phyloP scores from a whole-genome alignment of 2,888 invertebrate genomes.

The Melanchra persicariae region DNA sequence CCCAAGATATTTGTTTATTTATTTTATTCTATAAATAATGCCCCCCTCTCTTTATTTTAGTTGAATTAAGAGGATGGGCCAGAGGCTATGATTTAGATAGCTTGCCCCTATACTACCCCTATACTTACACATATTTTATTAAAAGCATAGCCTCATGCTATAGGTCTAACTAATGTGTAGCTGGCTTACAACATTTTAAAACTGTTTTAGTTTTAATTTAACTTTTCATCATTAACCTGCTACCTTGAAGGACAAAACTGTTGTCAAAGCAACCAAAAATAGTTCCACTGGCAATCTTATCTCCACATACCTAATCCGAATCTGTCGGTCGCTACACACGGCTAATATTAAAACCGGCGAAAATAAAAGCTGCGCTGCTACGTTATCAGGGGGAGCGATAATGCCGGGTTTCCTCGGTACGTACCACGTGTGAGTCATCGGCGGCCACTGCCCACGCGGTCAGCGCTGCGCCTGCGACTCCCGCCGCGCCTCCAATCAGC shows the following conservation, averaged over 20 bases:
- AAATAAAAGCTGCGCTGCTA: constrained; percentile 30
- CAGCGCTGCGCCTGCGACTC: constrained; percentile 91
- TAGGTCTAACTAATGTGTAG: not conserved
- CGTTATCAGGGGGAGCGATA: constrained; percentile 48
- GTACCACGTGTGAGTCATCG: constrained; percentile 87
- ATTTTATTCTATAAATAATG: no score
- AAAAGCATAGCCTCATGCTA: no score
- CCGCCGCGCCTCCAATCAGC: constrained; percentile 91
- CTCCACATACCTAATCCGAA: constrained; percentile 26
- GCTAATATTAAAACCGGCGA: constrained; percentile 39
- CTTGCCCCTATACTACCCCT: not conserved
- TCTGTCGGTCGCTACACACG: constrained; percentile 4
- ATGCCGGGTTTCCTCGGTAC: constrained; percentile 66
- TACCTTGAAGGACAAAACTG: not conserved
- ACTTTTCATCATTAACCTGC: not conserved
- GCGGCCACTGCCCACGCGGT: constrained; percentile 91
- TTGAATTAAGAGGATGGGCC: not conserved
- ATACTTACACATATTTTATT: no score
- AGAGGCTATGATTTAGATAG: not conserved
- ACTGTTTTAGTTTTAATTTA: not conserved
- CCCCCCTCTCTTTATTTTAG: no score
- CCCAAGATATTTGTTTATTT: no score
- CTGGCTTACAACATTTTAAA: not conserved
- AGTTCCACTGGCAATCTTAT: constrained; percentile 16
- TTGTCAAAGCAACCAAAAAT: constrained; percentile 41